Conservation (phyloP, 2,113 vertebrate species). For the Pseudolaguvia tuberculata region DNA sequence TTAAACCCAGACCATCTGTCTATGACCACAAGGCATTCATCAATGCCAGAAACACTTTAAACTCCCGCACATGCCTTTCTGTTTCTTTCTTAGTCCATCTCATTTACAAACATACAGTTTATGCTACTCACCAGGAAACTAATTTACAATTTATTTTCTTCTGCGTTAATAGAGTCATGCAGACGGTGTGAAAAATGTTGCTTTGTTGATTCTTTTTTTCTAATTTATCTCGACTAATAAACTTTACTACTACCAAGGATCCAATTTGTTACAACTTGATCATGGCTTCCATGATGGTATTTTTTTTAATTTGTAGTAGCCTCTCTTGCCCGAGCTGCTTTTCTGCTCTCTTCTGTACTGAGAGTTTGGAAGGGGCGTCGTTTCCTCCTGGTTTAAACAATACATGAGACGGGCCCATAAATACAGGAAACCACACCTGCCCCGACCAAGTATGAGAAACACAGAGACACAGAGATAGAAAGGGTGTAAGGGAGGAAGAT, state of each 20-base stretch:
- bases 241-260: background rate
- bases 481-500: slow-evolving; percentile 18
- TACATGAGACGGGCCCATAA: slow-evolving; percentile 68
- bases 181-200: slow-evolving; percentile 21
- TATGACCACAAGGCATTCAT: background rate
- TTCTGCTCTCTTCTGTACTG: slow-evolving; percentile 9
- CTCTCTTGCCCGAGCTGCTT: background rate
- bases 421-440: slow-evolving; percentile 71
- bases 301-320: background rate
- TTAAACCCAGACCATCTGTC: background rate
- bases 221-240: background rate
- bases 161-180: slow-evolving; percentile 37
- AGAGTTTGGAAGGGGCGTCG: slow-evolving; percentile 28
- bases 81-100: background rate
- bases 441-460: slow-evolving; percentile 27
- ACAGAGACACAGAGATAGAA: slow-evolving; percentile 24
- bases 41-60: slow-evolving; percentile 4
- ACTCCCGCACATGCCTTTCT: background rate
- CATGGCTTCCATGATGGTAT: background rate
- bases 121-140: slow-evolving; percentile 14
- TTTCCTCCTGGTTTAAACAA: slow-evolving; percentile 67
- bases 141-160: slow-evolving; percentile 30
- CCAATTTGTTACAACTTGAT: background rate
- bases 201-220: background rate
- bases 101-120: slow-evolving; percentile 31